Percentiles rank a stretch among this genome's conserved stretches.
These are phyloP conservation scores for Brenthis ino DNA, from an alignment of 2,888 invertebrate species.

Conservation along the genomic window DNA sequence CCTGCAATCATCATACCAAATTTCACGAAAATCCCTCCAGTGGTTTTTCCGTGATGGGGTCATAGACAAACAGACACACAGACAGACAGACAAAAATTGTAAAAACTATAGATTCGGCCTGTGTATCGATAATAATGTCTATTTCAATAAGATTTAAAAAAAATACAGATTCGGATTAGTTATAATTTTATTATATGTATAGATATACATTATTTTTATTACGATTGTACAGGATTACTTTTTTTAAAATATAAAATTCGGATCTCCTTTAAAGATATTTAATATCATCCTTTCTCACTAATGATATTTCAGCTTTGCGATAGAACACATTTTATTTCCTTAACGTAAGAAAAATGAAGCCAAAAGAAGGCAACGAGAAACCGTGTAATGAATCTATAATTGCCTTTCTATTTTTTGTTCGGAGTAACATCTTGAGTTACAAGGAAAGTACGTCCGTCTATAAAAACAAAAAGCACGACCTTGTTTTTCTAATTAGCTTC, in stretches of 20 bases:
- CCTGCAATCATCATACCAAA: too few species aligned
- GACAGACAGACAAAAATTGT: too few species aligned
- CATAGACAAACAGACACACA: too few species aligned
- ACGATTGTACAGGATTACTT: neutral
- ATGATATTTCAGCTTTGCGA: neutral
- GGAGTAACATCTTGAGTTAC: conserved; percentile 36
- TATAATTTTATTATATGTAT: too few species aligned
- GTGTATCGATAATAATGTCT: too few species aligned
- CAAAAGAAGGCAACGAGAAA: conserved; percentile 24
- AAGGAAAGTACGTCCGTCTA: conserved; percentile 34
- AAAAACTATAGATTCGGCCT: too few species aligned
- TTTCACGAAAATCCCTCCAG: too few species aligned
- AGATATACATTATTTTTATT: too few species aligned
- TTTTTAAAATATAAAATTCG: neutral
- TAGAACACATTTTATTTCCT: conserved; percentile 7
- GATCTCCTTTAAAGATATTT: neutral
- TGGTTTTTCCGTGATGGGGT: too few species aligned
- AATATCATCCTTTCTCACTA: neutral
- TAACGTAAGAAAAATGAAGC: conserved; percentile 19
- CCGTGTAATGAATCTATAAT: conserved; percentile 39
- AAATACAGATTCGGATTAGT: too few species aligned
- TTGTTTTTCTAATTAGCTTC: conserved; percentile 38
- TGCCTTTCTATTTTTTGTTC: conserved; percentile 37
- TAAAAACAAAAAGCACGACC: conserved; percentile 33
- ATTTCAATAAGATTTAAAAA: too few species aligned